Evolutionary conservation across 1,140 invertebrate genomes (phyloP).

Genomic region (Bactericera cockerelli): DNA sequence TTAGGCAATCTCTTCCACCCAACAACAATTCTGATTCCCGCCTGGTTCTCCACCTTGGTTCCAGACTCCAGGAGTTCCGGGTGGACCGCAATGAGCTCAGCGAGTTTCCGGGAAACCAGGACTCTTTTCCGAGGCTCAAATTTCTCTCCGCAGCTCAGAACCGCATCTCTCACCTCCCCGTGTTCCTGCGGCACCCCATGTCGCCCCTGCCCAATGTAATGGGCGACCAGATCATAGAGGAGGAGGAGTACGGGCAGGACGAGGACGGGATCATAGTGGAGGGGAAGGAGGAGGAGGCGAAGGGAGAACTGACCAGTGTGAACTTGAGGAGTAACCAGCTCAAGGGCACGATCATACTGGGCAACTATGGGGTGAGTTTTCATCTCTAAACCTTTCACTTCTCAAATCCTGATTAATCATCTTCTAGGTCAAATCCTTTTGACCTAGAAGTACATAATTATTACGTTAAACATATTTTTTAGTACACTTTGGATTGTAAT

Average conservation of each 20-base stretch:
- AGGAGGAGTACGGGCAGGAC: not conserved
- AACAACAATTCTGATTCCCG: no score
- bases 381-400: conserved; percentile 13
- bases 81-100: conserved; percentile 50
- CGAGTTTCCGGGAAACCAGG: conserved; percentile 40
- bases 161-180: conserved; percentile 33
- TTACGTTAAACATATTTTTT: no score
- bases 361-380: conserved; percentile 61
- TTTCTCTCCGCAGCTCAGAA: conserved; percentile 45
- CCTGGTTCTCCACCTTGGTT: conserved; percentile 23
- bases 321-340: conserved; percentile 57
- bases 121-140: conserved; percentile 37
- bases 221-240: not conserved
- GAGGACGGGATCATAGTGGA: conserved; percentile 7
- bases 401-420: conserved; percentile 3
- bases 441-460: no score
- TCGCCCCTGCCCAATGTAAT: not conserved
- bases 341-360: conserved; percentile 64
- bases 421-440: no score
- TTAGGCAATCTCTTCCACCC: no score
- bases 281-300: conserved; percentile 31
- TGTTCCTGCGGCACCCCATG: conserved; percentile 25
- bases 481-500: no score
- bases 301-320: conserved; percentile 39
- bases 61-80: conserved; percentile 48